Base-by-base conservation (phyloP, 2,113 vertebrate species). In the Rhinogobius similis region DNA sequence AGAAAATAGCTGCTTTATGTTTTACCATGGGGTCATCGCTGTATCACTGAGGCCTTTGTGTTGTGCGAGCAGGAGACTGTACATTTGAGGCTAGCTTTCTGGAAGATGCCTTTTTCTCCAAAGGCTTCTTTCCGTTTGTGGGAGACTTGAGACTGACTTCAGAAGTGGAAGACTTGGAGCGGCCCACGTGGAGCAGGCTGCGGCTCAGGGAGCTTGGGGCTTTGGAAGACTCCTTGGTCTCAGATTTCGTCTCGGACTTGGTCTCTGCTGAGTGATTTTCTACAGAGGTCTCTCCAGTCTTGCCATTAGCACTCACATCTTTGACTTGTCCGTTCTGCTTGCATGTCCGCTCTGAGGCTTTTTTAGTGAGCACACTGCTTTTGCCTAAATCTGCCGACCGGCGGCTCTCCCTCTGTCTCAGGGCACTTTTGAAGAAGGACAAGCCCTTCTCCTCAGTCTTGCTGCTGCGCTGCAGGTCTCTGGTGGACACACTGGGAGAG, bases 391-490 rank as follows among this genome's bases (percentile, higher is more conserved):
- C 98, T 0, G 98, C 94, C 0, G 98, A 99, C 62, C 96, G 88
- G 46, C 98, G 94, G 0, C 93, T 96, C 77, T 99, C 98, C 86
- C 98, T 96, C 88, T 99, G 98, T 71, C 98, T 91, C 50, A 99
- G 91, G 67, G 98, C 98, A 0, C 94, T 96, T 80, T 95, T 97
- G 83, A 99, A 98, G 88, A 99, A 99, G 6, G 97, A 98, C 80
- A 99, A 82, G 0, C 97, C 98, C 66, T 98, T 99, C 61, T 99
- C 98, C 44, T 99, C 98, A 0, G 95, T 95, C 73, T 96, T 98
- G 91, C 95, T 95, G 91, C 94, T 90, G 68, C 96, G 93, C 84
- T 95, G 96, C 65, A 96, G 73, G 10, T 94, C 94, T 0, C 90
- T 93, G 9, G 85, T 59, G 0, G 89, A 92, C 0, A 87, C 73